phyloP scores from a whole-genome alignment of 1,140 invertebrate genomes.

The Drosophila arizonae region DNA sequence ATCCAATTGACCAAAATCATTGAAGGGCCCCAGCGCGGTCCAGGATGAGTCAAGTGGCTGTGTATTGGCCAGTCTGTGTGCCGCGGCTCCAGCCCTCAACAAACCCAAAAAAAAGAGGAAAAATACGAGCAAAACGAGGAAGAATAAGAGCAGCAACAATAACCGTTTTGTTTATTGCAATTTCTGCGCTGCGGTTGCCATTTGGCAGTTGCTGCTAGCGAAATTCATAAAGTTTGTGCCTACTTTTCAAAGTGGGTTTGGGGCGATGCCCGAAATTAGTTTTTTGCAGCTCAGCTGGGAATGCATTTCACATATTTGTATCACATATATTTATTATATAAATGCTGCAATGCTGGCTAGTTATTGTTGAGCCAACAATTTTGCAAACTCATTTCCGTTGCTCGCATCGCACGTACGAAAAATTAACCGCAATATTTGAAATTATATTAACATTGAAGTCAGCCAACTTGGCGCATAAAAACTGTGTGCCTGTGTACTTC shows the following conservation, averaged over 20 bases:
- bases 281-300: slow-evolving; percentile 48
- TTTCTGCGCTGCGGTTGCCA: slow-evolving; percentile 60
- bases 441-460: slow-evolving; percentile 75
- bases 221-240: slow-evolving; percentile 77
- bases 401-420: slow-evolving; percentile 40
- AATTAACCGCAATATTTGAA: slow-evolving; percentile 79
- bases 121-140: no score
- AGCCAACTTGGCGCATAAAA: slow-evolving; percentile 51
- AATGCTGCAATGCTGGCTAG: slow-evolving; percentile 17
- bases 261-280: slow-evolving; percentile 62
- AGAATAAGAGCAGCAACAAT: slow-evolving; percentile 46
- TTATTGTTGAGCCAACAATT: slow-evolving; percentile 20
- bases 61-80: slow-evolving; percentile 45
- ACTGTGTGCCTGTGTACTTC: slow-evolving; percentile 30
- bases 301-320: slow-evolving; percentile 31
- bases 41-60: slow-evolving; percentile 20
- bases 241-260: slow-evolving; percentile 35
- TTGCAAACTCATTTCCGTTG: slow-evolving; percentile 64
- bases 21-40: slow-evolving; percentile 31
- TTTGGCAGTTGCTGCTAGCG: slow-evolving; percentile 36
- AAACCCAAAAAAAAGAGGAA: not conserved
- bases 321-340: slow-evolving; percentile 21
- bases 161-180: slow-evolving; percentile 67
- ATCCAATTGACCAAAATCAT: slow-evolving; percentile 72
- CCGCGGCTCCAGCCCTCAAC: not conserved